Percentiles rank a stretch among this genome's conserved stretches.
Conservation (phyloP, 2,797 vertebrate species). For the Myiotriccus ornatus region DNA sequence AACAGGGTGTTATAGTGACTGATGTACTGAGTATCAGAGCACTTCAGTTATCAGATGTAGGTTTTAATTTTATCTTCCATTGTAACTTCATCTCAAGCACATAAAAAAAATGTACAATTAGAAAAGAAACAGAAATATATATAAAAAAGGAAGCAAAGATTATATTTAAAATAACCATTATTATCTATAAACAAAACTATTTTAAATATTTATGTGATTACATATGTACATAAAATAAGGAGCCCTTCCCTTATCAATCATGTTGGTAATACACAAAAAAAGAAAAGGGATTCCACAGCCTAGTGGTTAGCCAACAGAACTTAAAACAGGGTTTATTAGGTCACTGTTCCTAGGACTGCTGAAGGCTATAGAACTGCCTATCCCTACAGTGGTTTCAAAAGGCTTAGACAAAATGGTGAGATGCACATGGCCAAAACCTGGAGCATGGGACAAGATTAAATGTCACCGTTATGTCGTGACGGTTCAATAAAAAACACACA, state of each 20-base stretch:
- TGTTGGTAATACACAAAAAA: neutral
- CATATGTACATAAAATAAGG: neutral
- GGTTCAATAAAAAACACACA: too few relatives aligned
- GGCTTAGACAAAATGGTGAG: neutral
- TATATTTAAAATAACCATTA: neutral
- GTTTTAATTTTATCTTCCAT: neutral
- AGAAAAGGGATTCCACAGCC: neutral
- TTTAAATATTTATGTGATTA: neutral
- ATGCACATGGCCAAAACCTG: neutral
- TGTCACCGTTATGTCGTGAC: too few relatives aligned
- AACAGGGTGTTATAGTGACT: neutral
- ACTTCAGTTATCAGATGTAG: neutral
- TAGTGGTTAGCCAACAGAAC: neutral
- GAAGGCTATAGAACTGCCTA: neutral
- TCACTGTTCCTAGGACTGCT: neutral
- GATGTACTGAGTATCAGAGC: neutral
- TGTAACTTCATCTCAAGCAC: neutral
- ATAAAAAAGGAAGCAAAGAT: neutral
- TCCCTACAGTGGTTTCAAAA: neutral
- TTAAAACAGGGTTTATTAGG: neutral
- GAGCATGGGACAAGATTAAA: neutral
- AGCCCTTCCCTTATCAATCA: accelerated
- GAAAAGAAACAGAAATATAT: neutral
- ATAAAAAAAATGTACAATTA: neutral
- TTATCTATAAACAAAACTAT: neutral